These are phyloP conservation scores for Emys orbicularis DNA, from an alignment of 2,797 vertebrate species.

Conservation along the genomic window DNA sequence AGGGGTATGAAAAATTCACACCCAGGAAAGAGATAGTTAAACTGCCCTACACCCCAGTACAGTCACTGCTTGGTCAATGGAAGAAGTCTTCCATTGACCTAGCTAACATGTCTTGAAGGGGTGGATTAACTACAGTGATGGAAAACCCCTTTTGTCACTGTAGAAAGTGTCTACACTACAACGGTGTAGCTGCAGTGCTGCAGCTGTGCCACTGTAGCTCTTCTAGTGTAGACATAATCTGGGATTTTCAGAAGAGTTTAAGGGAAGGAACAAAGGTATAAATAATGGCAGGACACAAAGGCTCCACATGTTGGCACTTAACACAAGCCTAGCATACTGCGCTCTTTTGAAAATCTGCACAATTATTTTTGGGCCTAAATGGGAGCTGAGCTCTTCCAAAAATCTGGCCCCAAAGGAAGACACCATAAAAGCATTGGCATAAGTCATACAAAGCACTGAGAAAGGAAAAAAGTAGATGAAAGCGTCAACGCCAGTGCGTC, in stretches of 20 bases:
- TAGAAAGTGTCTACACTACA: neutral
- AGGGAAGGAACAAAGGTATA: neutral
- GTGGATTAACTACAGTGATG: neutral
- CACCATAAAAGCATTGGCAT: neutral
- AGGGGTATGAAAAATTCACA: no score
- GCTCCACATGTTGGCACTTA: neutral
- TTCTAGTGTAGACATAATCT: neutral
- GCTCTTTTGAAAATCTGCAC: neutral
- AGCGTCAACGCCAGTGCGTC: neutral
- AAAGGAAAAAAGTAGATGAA: neutral
- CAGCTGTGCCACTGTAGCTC: neutral
- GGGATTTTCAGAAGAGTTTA: neutral
- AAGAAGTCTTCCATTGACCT: no score
- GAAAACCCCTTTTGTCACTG: neutral
- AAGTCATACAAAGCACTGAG: constrained; percentile 12
- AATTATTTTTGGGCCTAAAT: neutral
- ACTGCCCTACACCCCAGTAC: no score
- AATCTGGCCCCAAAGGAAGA: neutral
- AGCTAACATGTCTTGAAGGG: neutral
- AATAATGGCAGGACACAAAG: neutral
- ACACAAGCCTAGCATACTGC: neutral
- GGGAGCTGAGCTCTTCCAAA: neutral
- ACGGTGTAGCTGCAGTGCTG: neutral
- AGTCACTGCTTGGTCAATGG: no score
- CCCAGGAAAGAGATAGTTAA: no score